Base-by-base conservation (phyloP, 2,888 invertebrate genomes). In the Sisyra terminalis region DNA sequence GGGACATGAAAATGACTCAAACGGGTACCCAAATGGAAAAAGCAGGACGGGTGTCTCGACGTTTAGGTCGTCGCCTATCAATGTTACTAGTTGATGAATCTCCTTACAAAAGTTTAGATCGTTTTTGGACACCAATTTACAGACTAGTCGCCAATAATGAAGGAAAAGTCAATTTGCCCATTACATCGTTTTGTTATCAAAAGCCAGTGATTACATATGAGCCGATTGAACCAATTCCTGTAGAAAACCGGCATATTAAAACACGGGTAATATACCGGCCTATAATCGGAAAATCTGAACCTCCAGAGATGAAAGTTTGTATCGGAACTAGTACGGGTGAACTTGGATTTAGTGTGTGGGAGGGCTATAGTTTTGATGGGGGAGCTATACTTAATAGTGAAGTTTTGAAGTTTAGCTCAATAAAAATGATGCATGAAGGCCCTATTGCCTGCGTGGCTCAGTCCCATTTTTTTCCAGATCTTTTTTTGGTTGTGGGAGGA, bases 401-500 rank as follows among this genome's bases (percentile, higher is more conserved):
- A 50, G 50, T 50, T 3, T 56, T 63, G 2, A 57, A 55, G 41
- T 57, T 70, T 63, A 42, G 57, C 51, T 54, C 67, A 60, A 45
- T 67, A 47, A 66, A 68, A 37, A 64, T 59, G 43, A 69, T 77
- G 44, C 85, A 86, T 52, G 82, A 84, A 52, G 85, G 84, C 0
- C 75, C 81, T 1, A 59, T 87, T 35, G 64, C 72, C 1, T 60
- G 67, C 14, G 58, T 73, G 3, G 59, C 65, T 32, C 67, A 73
- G 54, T 83, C 82, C 50, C 75, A 73, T 0, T 71, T 73, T 47
- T 64, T 76, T 44, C 61, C 64, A 18, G 64, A 75, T 45, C 53
- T 84, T 5, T 63, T 81, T 29, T 61, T 80, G 5, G 78, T 84
- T 3, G 70, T 84, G 5, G 87, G 87, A 1, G 81, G 84, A 5